Base-by-base conservation (phyloP, 2,113 vertebrate species). In the Sciurus niger region DNA sequence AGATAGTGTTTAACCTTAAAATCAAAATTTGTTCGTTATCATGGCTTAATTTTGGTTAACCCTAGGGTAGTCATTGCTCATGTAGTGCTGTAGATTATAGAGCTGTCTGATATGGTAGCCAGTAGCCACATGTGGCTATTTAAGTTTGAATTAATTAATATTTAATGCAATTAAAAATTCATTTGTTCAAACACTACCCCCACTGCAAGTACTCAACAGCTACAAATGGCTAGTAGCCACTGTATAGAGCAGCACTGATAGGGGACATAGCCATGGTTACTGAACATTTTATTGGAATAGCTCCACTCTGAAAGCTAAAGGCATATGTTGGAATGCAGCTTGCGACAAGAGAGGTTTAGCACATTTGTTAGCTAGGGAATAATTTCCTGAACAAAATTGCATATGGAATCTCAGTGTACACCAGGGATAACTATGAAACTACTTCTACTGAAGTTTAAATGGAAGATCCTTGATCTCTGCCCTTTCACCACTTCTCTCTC, bases 91-190 rank as follows among this genome's bases (percentile, higher is more conserved):
- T 53, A 46, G 55, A 76, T 73, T 18, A 58, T 17, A 51, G 18
- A 10, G 17, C n/a, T 20, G 6, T 88, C 37, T 68, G 65, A 67
- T 65, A 68, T 0, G 43, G 14, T 65, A 58, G 73, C 48, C 17
- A 24, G 40, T 34, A 37, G 58, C 28, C 24, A 72, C 22, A 22
- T 4, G 32, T 53, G 51, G 6, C 30, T 63, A 74, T 87, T 72
- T 84, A 74, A 53, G 77, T 80, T 82, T 88, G 60, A 78, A 55
- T 60, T 83, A 73, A 68, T 94, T 53, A 90, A 82, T 91, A 78
- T 85, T 51, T 82, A 90, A 67, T 28, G 30, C 12, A 91, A 74
- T 73, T 67, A 53, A 92, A 94, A 92, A 51, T 37, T 63, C 12
- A 58, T 85, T 73, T 84, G 55, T 34, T 76, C 74, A 76, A 78